These are phyloP conservation scores for Kuschelorhynchus macadamiae DNA, from an alignment of 2,888 invertebrate genomes.

Conservation along the genomic window DNA sequence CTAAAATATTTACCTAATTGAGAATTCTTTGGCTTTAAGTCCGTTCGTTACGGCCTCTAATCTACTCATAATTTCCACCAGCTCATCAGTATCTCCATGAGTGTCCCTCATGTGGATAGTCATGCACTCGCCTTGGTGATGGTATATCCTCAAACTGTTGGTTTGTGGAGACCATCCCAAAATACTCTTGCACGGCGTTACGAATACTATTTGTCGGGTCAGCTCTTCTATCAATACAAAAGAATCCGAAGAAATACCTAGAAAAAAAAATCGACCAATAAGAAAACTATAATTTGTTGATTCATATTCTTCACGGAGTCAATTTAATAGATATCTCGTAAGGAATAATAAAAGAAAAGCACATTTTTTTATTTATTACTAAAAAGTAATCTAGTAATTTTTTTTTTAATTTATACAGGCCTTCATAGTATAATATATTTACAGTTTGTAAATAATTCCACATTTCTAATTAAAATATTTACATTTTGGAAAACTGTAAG, in stretches of 20 bases:
- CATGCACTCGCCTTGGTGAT: conserved; percentile 95
- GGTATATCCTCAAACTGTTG: conserved; percentile 84
- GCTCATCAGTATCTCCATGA: conserved; percentile 77
- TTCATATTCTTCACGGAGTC: too few relatives aligned
- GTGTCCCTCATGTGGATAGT: conserved; percentile 83
- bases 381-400: too few relatives aligned
- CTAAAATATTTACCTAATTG: conserved; percentile 73
- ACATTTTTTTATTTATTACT: too few relatives aligned
- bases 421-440: too few relatives aligned
- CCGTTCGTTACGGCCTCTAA: conserved; percentile 85
- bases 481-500: too few relatives aligned
- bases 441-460: too few relatives aligned
- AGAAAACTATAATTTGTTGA: too few relatives aligned
- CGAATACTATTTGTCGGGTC: conserved; percentile 87
- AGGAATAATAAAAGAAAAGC: conserved; percentile 6
- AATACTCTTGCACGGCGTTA: conserved; percentile 86
- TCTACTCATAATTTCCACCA: conserved; percentile 84
- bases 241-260: conserved; percentile 83
- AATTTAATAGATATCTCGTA: too few relatives aligned
- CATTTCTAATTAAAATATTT: too few relatives aligned
- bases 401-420: too few relatives aligned
- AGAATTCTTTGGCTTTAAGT: conserved; percentile 83
- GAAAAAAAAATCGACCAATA: conserved; percentile 8
- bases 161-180: conserved; percentile 75
- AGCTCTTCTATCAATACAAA: conserved; percentile 89